phyloP scores from a whole-genome alignment of 2,113 vertebrate genomes.

The Poecilia latipinna region DNA sequence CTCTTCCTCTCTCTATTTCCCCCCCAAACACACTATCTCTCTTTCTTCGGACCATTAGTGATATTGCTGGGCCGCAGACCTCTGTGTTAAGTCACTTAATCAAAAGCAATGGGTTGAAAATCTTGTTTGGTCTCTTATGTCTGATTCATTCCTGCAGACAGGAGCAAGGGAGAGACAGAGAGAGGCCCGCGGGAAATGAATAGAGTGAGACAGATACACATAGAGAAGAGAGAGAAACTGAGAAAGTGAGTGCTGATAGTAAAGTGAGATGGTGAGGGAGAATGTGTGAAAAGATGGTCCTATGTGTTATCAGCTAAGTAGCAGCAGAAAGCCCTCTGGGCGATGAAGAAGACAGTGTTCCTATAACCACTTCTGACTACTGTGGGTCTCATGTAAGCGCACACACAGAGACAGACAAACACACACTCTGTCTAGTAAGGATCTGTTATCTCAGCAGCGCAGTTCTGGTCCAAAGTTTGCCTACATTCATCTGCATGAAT shows the following conservation, averaged over 20 bases:
- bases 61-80: slow-evolving; percentile 95
- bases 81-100: slow-evolving; percentile 98
- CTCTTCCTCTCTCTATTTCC: slow-evolving; percentile 41
- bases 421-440: background rate
- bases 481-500: background rate
- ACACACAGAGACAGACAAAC: slow-evolving; percentile 7
- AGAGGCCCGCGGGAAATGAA: slow-evolving; percentile 72
- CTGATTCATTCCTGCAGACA: slow-evolving; percentile 98
- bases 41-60: slow-evolving; percentile 94
- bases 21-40: slow-evolving; percentile 71
- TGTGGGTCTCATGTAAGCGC: background rate
- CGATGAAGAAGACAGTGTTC: slow-evolving; percentile 54
- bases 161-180: slow-evolving; percentile 71
- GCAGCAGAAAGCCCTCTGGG: slow-evolving; percentile 63
- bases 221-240: slow-evolving; percentile 53
- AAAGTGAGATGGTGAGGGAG: slow-evolving; percentile 53
- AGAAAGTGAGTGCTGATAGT: slow-evolving; percentile 59
- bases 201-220: slow-evolving; percentile 69
- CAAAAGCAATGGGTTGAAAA: slow-evolving; percentile 99
- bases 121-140: slow-evolving; percentile 96
- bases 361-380: slow-evolving; percentile 70
- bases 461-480: background rate
- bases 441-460: background rate
- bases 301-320: slow-evolving; percentile 77
- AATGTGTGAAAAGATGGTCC: slow-evolving; percentile 46